phyloP scores from a whole-genome alignment of 2,797 vertebrate species.

The Vireo griseus region DNA sequence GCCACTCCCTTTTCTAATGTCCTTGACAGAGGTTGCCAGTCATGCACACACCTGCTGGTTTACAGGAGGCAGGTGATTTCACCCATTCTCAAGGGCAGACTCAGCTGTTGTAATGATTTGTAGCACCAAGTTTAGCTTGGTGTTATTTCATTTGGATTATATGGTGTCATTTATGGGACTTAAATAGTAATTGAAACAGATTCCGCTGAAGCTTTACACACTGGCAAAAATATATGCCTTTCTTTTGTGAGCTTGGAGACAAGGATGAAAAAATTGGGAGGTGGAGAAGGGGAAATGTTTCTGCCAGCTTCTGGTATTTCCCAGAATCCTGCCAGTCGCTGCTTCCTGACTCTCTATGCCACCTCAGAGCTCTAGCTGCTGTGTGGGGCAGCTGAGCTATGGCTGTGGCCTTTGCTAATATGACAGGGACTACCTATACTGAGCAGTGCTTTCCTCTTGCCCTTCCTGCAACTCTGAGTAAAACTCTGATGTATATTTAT shows the following conservation, averaged over 20 bases:
- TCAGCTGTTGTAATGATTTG: neutral
- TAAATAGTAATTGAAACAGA: neutral
- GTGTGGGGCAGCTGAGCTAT: neutral
- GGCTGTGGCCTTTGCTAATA: neutral
- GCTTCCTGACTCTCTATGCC: neutral
- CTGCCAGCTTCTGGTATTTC: neutral
- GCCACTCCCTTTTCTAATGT: neutral
- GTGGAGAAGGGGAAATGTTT: neutral
- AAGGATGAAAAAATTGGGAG: neutral
- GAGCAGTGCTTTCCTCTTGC: neutral
- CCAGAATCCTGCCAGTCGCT: neutral
- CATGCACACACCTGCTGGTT: neutral
- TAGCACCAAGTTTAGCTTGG: neutral
- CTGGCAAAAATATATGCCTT: neutral
- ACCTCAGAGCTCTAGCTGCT: neutral
- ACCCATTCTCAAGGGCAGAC: neutral
- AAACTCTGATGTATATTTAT: neutral
- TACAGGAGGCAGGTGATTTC: neutral
- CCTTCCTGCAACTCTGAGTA: neutral
- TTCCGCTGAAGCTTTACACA: neutral
- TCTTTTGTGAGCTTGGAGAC: neutral
- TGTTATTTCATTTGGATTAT: neutral
- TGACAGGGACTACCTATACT: neutral
- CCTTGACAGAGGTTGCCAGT: neutral
- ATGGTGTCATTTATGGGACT: neutral